Evolutionary conservation across 2,113 vertebrate genomes (phyloP).

Genomic region (Calidris pygmaea): DNA sequence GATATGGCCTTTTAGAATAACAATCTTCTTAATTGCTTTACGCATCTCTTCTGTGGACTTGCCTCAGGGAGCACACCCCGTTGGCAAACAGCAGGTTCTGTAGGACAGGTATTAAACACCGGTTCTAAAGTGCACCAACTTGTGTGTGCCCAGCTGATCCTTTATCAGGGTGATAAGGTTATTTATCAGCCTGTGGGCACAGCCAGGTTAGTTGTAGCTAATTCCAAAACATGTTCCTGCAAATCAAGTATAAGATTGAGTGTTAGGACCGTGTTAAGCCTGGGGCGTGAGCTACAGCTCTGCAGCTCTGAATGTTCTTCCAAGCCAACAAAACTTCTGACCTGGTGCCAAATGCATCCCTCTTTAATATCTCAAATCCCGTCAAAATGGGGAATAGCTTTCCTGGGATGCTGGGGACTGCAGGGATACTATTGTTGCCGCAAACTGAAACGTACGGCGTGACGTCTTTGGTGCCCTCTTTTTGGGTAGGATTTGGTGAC

Average conservation of each 20-base stretch:
- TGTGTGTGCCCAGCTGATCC: not conserved
- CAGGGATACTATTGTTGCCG: not conserved
- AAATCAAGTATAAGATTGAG: not conserved
- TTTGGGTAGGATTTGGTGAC: conserved; percentile 41
- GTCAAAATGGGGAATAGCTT: not conserved
- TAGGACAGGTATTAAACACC: not conserved
- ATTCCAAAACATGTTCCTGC: not conserved
- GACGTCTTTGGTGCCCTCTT: not conserved
- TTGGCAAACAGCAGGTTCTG: conserved; percentile 50
- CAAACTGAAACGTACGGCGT: accelerated
- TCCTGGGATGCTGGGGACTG: not conserved
- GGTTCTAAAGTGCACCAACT: conserved; percentile 52
- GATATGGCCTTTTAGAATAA: not conserved
- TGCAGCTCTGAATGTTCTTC: not conserved
- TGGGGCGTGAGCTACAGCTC: accelerated
- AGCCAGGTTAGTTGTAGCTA: not conserved
- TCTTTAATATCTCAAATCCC: not conserved
- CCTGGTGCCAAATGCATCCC: not conserved
- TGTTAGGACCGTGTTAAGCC: not conserved
- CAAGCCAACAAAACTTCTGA: not conserved
- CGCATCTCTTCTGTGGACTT: not conserved
- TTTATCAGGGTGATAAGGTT: not conserved
- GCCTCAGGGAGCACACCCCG: conserved; percentile 14
- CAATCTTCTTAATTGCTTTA: conserved; percentile 19
- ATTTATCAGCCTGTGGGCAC: not conserved